A percentile compares a stretch with the other conserved stretches of the same genome.
Evolutionary conservation across 2,888 invertebrate genomes (phyloP).

Genomic region (Nebria salina): DNA sequence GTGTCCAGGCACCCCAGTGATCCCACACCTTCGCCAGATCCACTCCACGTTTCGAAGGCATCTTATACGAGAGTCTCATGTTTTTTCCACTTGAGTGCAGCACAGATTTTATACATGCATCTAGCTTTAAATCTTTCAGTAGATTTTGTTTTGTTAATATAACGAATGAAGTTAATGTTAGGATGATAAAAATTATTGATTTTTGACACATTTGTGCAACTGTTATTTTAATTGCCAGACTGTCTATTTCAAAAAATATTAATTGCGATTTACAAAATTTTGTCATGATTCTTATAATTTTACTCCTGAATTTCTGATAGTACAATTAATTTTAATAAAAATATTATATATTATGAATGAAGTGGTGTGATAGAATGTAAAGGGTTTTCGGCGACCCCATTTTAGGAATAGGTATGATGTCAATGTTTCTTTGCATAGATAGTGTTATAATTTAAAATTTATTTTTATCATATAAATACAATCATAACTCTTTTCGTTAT

Average conservation of each 20-base stretch:
- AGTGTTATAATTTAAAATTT: neutral
- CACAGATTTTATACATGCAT: neutral
- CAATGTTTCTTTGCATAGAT: neutral
- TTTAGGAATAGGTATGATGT: too few species aligned
- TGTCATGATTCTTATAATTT: too few species aligned
- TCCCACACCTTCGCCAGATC: conserved; percentile 61
- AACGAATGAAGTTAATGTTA: neutral
- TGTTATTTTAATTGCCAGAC: neutral
- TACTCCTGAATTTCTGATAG: too few species aligned
- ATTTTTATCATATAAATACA: neutral
- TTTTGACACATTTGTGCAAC: neutral
- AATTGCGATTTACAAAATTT: neutral
- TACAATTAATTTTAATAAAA: too few species aligned
- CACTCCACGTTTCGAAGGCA: neutral
- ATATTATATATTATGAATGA: too few species aligned
- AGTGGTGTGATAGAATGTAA: too few species aligned
- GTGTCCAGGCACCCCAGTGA: conserved; percentile 64
- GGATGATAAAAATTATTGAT: neutral
- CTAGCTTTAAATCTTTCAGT: neutral
- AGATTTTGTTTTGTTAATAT: neutral
- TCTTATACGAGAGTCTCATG: neutral
- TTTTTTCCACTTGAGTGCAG: neutral
- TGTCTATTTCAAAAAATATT: neutral
- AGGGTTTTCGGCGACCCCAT: too few species aligned
- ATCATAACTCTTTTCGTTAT: too few species aligned